Evolutionary conservation across 1,140 invertebrate genomes (phyloP).

Genomic region (Chymomyza costata): DNA sequence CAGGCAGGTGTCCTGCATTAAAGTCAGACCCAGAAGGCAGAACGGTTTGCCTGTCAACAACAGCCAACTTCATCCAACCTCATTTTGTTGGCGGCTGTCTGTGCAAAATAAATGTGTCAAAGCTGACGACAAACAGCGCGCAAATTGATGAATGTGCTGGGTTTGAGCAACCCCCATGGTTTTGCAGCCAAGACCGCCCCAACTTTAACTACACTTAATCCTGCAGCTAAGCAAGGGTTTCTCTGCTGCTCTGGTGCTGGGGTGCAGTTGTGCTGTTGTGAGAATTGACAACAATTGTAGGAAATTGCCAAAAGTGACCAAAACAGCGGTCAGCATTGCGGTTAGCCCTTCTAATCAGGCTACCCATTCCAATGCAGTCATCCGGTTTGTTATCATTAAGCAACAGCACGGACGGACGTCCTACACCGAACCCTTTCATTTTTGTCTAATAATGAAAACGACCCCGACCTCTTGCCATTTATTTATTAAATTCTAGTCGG

Average conservation of each 20-base stretch:
- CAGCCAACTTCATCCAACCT: no score
- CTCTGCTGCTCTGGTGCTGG: no score
- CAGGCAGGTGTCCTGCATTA: no score
- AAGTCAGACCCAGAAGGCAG: background rate
- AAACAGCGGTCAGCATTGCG: conserved; percentile 55
- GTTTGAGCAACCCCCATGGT: background rate
- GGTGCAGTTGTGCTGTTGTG: background rate
- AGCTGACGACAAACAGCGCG: conserved; percentile 9
- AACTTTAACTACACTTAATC: no score
- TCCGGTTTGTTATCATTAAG: conserved; percentile 68
- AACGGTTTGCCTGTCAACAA: no score
- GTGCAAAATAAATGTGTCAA: conserved; percentile 62
- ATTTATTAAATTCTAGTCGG: conserved; percentile 58
- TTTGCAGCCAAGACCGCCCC: background rate
- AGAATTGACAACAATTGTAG: conserved; percentile 52
- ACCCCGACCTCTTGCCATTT: conserved; percentile 52
- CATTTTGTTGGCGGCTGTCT: conserved; percentile 28
- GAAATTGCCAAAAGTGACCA: conserved; percentile 72
- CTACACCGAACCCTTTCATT: conserved; percentile 45
- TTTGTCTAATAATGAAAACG: conserved; percentile 46
- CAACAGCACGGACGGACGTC: conserved; percentile 39
- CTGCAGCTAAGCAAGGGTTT: no score
- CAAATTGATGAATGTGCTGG: conserved; percentile 52
- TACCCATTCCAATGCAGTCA: conserved; percentile 4
- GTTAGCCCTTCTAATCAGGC: conserved; percentile 46